A percentile compares a stretch with the other conserved stretches of the same genome.
Evolutionary conservation across 2,113 vertebrate species (phyloP).

Genomic region (Sander vitreus): DNA sequence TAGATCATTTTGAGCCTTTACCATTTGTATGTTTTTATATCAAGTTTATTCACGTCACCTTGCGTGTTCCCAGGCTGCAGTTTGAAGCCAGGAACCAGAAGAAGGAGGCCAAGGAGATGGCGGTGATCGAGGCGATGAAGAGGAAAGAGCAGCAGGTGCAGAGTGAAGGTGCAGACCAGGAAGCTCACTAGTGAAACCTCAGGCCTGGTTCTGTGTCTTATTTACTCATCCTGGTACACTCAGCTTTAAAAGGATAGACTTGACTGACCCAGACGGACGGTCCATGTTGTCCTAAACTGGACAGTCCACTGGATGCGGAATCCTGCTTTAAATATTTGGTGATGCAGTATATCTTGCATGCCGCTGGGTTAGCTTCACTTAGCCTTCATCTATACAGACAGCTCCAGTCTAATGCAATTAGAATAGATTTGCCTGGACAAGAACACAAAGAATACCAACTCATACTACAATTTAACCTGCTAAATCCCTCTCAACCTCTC

Average conservation of each 20-base stretch:
- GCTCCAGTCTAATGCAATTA: slow-evolving; percentile 2
- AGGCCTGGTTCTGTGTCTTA: background rate
- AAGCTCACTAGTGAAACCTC: slow-evolving; percentile 44
- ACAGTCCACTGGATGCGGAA: slow-evolving; percentile 16
- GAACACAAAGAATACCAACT: slow-evolving; percentile 21
- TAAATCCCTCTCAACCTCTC: slow-evolving; percentile 31
- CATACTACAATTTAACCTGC: background rate
- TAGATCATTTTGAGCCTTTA: background rate
- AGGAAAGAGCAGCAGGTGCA: slow-evolving; percentile 76
- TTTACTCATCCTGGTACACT: slow-evolving; percentile 12
- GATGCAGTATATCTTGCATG: background rate
- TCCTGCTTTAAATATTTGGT: slow-evolving; percentile 29
- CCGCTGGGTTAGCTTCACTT: slow-evolving; percentile 25
- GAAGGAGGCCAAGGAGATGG: slow-evolving; percentile 97
- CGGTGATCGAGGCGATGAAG: slow-evolving; percentile 89
- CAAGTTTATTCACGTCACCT: background rate
- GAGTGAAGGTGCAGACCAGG: slow-evolving; percentile 51
- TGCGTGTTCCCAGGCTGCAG: slow-evolving; percentile 86
- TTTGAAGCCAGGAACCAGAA: slow-evolving; percentile 98
- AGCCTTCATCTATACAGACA: slow-evolving; percentile 6
- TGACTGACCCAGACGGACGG: background rate
- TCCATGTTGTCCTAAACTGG: slow-evolving; percentile 12
- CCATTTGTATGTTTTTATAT: background rate
- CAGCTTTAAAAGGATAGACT: slow-evolving; percentile 29
- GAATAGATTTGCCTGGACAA: slow-evolving; percentile 15